Percentiles rank a stretch among this genome's conserved stretches.
phyloP scores from a whole-genome alignment of 2,888 invertebrate genomes.

The Podabrus alpinus region DNA sequence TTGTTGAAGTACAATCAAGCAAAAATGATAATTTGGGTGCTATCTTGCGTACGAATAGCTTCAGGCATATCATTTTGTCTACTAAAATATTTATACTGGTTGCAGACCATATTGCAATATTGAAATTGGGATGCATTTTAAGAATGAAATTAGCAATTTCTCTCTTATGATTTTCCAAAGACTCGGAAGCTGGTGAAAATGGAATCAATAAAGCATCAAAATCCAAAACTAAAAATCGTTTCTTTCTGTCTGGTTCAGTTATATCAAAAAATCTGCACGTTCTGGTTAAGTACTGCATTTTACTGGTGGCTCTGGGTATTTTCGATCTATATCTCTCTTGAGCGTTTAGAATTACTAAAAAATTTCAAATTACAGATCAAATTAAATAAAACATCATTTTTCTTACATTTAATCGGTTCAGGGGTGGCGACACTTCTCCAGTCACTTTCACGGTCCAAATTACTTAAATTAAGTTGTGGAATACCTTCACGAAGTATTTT shows the following conservation, averaged over 20 bases:
- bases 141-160: neutral
- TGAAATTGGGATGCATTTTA: neutral
- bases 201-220: neutral
- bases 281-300: neutral
- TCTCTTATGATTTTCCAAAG: neutral
- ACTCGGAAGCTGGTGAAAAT: accelerated
- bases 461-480: too few species aligned
- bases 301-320: neutral
- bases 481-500: too few species aligned
- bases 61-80: neutral
- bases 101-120: neutral
- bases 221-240: neutral
- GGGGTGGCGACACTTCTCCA: neutral
- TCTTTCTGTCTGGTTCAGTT: neutral
- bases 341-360: neutral
- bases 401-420: neutral
- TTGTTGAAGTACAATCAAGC: neutral
- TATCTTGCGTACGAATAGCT: neutral
- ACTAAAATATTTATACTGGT: neutral
- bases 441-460: neutral
- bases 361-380: neutral
- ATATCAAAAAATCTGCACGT: neutral
- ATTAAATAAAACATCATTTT: neutral
- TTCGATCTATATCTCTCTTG: neutral
- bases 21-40: neutral